Evolutionary conservation across 2,888 invertebrate genomes (phyloP), one percentile per base, ranked within the genome.

Genomic region (Sycophila texana): DNA sequence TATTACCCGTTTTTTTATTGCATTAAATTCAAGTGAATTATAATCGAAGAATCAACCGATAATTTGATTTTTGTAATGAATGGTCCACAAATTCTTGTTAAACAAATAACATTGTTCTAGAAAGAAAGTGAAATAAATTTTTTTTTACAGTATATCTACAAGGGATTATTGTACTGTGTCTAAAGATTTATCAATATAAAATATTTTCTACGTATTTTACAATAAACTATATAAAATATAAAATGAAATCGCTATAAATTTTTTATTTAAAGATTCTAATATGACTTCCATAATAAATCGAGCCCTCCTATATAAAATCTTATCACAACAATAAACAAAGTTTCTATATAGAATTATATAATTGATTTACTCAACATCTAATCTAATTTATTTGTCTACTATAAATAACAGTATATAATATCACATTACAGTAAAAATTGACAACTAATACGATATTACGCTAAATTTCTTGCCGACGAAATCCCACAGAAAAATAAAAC

Each of bases 401-500:
- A 77, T 73, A 73, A 74, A 53, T 57, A 77, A 80, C 73, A 77
- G 49, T 72, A 57, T 72, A 49, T 53, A 10, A 58, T 71, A 80
- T 77, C 77, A 80, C 70, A 80, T 80, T 77, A 73, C 49, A 76
- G 75, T 55, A 71, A 74, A 26, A 77, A 77, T 80, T 77, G 61
- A 80, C 65, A 77, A 77, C 68, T 80, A 77, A 80, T 68, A 55
- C 5, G 65, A 20, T 39, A 66, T 71, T 70, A 57, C 57, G 47
- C 39, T 26, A 61, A 66, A 80, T 74, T 73, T 10, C 22, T 63
- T 13, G 20, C 16, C 14, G 4, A 10, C 10, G 1, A 39, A 39
- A 39, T 39, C 39, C 10, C 39, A 39, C 39, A 39, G 7, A 39
- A 39, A 39, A 39, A 7, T 10, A 39, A 39, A 10, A 7, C 39